Evolutionary conservation across 2,113 vertebrate genomes (phyloP).

Genomic region (Ammodramus savannarum): DNA sequence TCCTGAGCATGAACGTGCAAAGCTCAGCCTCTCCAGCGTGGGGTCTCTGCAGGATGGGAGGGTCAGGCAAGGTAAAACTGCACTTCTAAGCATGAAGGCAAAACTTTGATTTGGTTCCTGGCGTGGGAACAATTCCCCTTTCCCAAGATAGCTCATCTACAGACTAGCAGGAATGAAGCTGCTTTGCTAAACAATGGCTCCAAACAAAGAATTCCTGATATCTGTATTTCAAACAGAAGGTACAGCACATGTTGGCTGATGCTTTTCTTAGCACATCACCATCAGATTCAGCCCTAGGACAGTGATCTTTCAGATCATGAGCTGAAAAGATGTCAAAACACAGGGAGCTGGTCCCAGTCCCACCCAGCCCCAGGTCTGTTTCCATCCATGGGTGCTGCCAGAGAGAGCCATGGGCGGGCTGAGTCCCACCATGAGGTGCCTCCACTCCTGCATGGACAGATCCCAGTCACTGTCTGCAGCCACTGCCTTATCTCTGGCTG

Average conservation of each 20-base stretch:
- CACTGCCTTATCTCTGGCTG: background rate
- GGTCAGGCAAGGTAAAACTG: constrained; percentile 48
- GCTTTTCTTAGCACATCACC: background rate
- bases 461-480: background rate
- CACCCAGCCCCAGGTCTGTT: background rate
- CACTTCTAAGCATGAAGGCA: background rate
- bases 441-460: background rate
- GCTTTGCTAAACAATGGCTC: background rate
- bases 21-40: background rate
- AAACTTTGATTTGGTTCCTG: constrained; percentile 49
- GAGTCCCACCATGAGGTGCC: background rate
- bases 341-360: fast-evolving
- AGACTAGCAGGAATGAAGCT: background rate
- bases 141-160: constrained; percentile 27
- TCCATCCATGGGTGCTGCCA: fast-evolving
- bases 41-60: background rate
- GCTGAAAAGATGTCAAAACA: background rate
- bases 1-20: constrained; percentile 11
- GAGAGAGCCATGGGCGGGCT: background rate
- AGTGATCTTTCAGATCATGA: background rate
- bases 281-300: background rate
- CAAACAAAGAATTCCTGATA: background rate
- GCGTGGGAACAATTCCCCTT: background rate
- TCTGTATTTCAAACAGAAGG: background rate
- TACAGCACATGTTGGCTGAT: fast-evolving